A percentile compares a stretch with the other conserved stretches of the same genome.
phyloP scores from a whole-genome alignment of 2,888 invertebrate species.

The Pachycephus smyrnensis region DNA sequence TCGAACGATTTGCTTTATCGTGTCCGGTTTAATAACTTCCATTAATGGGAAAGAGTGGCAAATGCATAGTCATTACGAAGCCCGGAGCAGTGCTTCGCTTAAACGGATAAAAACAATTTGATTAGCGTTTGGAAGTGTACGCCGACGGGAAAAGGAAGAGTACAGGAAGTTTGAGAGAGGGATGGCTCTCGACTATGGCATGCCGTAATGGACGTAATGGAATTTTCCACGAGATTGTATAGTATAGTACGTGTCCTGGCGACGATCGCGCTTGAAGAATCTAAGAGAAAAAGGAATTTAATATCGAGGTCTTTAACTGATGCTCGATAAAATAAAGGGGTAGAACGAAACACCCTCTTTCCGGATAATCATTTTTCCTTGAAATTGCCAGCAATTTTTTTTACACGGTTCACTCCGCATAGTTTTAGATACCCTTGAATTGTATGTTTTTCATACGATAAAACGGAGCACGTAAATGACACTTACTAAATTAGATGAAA shows the following conservation, averaged over 20 bases:
- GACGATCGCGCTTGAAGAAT: slow-evolving; percentile 9
- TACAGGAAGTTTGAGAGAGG: neutral
- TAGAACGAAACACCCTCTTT: neutral
- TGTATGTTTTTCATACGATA: neutral
- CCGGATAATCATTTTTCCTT: neutral
- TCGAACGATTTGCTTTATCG: neutral
- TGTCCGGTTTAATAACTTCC: slow-evolving; percentile 25
- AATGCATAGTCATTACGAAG: slow-evolving; percentile 3
- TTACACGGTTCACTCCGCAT: neutral
- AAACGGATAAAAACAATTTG: slow-evolving; percentile 61
- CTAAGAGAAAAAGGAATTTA: slow-evolving; percentile 20
- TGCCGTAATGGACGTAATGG: slow-evolving; percentile 18
- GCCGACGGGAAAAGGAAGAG: neutral
- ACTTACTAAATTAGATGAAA: slow-evolving; percentile 50
- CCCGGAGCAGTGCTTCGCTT: slow-evolving; percentile 54
- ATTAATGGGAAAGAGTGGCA: slow-evolving; percentile 29
- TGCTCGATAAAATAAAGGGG: neutral
- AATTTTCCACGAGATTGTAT: slow-evolving; percentile 24
- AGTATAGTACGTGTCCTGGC: neutral
- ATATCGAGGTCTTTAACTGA: slow-evolving; percentile 13
- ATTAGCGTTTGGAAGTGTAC: slow-evolving; percentile 48
- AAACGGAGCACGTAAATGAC: neutral
- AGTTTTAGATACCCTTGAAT: neutral
- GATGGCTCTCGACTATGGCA: neutral
- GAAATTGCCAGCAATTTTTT: neutral